These are phyloP conservation scores for Amphiura filiformis DNA, from an alignment of 35 echinoderm and acorn worm species.

Conservation along the genomic window DNA sequence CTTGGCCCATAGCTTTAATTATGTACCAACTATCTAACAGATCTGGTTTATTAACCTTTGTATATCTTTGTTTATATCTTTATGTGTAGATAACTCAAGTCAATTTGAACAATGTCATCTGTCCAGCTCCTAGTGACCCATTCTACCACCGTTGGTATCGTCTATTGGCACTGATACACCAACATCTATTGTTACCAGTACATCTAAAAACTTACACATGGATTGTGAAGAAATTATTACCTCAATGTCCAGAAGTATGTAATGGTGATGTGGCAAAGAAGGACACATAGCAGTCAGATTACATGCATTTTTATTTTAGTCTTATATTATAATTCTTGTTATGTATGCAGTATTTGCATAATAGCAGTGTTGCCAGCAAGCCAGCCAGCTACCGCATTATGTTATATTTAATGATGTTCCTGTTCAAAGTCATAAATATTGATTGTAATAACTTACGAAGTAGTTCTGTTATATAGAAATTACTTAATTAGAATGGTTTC, in stretches of 20 bases:
- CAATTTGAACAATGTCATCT: conserved; percentile 88
- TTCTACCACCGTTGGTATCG: conserved; percentile 86
- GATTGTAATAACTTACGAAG: no score
- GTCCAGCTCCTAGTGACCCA: conserved; percentile 82
- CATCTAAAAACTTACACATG: conserved; percentile 82
- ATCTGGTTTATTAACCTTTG: no score
- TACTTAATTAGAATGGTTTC: no score
- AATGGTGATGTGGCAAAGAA: conserved; percentile 68
- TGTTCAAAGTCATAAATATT: no score
- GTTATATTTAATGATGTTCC: no score
- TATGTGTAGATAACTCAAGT: conserved; percentile 62
- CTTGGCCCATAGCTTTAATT: no score
- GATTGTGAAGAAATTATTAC: conserved; percentile 63
- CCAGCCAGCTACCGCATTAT: no score
- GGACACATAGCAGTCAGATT: conserved; percentile 4
- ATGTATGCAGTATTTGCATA: no score
- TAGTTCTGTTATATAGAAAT: no score
- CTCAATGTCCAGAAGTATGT: conserved; percentile 22
- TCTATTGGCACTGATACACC: conserved; percentile 73
- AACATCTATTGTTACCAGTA: conserved; percentile 74
- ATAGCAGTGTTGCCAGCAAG: no score
- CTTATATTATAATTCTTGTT: no score
- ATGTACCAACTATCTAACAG: no score
- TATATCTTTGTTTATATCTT: neutral
- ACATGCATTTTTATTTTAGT: neutral